phyloP scores from a whole-genome alignment of 2,888 invertebrate genomes.

The Cryptus armator region DNA sequence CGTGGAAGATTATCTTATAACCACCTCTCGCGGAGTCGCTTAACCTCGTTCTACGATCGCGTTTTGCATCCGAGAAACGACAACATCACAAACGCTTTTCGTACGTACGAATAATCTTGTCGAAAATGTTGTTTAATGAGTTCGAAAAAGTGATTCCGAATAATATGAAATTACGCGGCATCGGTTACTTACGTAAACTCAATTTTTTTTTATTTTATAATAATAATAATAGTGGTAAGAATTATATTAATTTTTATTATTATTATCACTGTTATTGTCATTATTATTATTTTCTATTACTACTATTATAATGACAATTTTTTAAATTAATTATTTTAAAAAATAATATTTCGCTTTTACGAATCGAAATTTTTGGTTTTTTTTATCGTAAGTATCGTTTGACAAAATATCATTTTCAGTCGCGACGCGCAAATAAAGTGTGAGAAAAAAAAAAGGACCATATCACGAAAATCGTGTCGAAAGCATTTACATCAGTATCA shows the following conservation, averaged over 20 bases:
- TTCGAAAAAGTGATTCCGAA: no score
- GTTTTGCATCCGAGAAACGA: slow-evolving; percentile 29
- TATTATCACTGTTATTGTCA: no score
- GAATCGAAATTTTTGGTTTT: neutral
- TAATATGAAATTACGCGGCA: no score
- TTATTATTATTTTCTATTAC: no score
- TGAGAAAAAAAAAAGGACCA: neutral
- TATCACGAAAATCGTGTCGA: slow-evolving; percentile 2
- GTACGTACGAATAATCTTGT: slow-evolving; percentile 8
- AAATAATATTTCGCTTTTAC: no score
- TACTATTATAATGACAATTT: neutral
- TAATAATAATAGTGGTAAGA: no score
- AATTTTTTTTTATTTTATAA: no score
- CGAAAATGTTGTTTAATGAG: neutral
- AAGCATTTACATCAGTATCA: neutral
- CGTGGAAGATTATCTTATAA: slow-evolving; percentile 72
- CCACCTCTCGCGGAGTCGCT: slow-evolving; percentile 65
- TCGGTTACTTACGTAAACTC: no score
- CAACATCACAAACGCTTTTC: neutral
- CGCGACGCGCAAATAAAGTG: neutral
- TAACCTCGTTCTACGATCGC: slow-evolving; percentile 64
- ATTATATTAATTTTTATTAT: no score
- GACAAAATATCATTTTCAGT: neutral
- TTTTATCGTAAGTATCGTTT: neutral
- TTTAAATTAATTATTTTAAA: neutral